Conservation (phyloP, 2,888 invertebrate genomes). For the Ischnura elegans region DNA sequence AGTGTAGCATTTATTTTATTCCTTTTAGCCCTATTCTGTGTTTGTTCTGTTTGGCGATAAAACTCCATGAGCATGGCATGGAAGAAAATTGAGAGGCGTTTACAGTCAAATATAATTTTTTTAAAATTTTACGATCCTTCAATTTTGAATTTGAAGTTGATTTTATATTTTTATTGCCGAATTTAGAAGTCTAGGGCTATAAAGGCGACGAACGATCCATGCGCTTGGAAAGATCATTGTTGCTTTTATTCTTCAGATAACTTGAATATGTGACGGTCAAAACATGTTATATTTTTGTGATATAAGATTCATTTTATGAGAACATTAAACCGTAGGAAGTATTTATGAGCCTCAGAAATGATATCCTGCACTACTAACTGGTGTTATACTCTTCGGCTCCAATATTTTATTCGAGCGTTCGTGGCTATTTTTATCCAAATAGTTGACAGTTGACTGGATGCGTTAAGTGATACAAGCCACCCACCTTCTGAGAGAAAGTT, state of each 20-base stretch:
- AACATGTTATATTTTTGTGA: neutral
- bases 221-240: neutral
- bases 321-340: neutral
- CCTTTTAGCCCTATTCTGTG: too few relatives aligned
- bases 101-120: neutral
- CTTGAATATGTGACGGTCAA: neutral
- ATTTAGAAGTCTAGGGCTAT: neutral
- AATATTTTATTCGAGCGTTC: neutral
- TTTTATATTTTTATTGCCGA: neutral
- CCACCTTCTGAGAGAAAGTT: neutral
- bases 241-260: neutral
- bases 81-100: too few relatives aligned
- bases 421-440: neutral
- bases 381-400: neutral
- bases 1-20: too few relatives aligned
- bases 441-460: neutral
- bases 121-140: neutral
- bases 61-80: too few relatives aligned
- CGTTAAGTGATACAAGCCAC: neutral
- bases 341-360: neutral
- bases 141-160: neutral
- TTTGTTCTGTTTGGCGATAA: too few relatives aligned
- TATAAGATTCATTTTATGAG: neutral
- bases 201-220: neutral
- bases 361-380: neutral